Base-by-base conservation (phyloP, 2,113 vertebrate genomes). In the Holacanthus passer region DNA sequence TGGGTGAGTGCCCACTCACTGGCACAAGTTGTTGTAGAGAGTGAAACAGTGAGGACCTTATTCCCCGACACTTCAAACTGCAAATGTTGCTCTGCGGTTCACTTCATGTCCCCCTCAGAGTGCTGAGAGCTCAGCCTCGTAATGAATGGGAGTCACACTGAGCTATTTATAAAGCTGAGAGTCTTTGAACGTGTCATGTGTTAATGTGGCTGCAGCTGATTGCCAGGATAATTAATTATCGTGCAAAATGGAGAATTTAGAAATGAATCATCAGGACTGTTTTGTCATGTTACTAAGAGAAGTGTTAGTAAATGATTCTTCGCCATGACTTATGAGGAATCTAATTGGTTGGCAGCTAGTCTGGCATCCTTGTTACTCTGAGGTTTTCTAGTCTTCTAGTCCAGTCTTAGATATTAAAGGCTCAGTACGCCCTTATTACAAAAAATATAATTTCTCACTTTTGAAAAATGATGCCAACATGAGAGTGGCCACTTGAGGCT, bases 21-120 rank as follows among this genome's bases (percentile, higher is more conserved):
- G 90, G 88, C 83, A 84, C 64, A 55, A 71, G 79, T 63, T 67
- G 79, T 64, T 62, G 79, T 66, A 83, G 72, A 70, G 59, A 27
- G 29, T 20, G 58, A 79, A 92, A 95, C 94, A 94, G 87, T 79
- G 67, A 88, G 64, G 84, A 86, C 87, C 91, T 93, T 94, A 92
- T 94, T 94, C 89, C 55, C 52, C 13, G 29, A 81, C 84, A 77
- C 76, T 83, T 88, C 67, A 73, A 56, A 87, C 73, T 84, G 73
- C 27, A 63, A 90, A 86, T 29, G 82, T 55, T 82, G 82, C 78
- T 60, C 83, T 67, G 81, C 29, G 79, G 77, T 85, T 84, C 73
- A 75, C 64, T 86, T 74, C 83, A 82, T 73, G 68, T 79, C 77
- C 68, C 79, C 81, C 60, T 82, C 73, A 32, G 64, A 69, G 73